Conservation (phyloP, 2,113 vertebrate species). For the Larimichthys crocea region DNA sequence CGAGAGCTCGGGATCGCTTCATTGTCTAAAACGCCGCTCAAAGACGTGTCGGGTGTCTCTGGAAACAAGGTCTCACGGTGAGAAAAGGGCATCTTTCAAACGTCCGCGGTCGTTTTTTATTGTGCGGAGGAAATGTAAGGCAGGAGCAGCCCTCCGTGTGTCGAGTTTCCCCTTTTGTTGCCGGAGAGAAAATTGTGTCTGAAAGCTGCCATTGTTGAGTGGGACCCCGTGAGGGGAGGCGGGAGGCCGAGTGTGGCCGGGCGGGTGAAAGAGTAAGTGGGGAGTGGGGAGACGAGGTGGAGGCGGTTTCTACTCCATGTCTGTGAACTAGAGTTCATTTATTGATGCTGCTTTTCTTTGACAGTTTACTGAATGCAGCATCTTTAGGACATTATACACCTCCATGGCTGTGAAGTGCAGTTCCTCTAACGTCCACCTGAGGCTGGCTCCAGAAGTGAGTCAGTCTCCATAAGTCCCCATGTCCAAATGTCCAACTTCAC, state of each 20-base stretch:
- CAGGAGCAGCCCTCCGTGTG: constrained; percentile 33
- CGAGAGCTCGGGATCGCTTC: background rate
- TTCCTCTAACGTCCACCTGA: no score
- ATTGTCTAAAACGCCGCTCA: background rate
- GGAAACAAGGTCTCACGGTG: constrained; percentile 23
- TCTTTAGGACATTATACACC: no score
- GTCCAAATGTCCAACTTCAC: no score
- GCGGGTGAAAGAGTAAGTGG: background rate
- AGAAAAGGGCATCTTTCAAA: constrained; percentile 31
- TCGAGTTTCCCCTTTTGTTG: constrained; percentile 77
- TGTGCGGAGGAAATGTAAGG: constrained; percentile 30
- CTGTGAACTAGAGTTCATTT: no score
- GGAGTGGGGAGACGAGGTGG: background rate
- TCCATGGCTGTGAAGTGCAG: no score
- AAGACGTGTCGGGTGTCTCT: constrained; percentile 29
- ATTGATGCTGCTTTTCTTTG: no score
- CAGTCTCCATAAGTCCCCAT: no score
- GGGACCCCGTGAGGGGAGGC: constrained; percentile 30
- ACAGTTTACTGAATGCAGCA: no score
- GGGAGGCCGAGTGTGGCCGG: no score
- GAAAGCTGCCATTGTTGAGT: constrained; percentile 76
- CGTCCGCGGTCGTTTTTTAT: background rate
- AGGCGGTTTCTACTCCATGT: no score
- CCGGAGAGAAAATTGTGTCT: constrained; percentile 55
- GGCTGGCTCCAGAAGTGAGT: no score